Conservation (phyloP, 2,113 vertebrate genomes). For the Suncus etruscus region DNA sequence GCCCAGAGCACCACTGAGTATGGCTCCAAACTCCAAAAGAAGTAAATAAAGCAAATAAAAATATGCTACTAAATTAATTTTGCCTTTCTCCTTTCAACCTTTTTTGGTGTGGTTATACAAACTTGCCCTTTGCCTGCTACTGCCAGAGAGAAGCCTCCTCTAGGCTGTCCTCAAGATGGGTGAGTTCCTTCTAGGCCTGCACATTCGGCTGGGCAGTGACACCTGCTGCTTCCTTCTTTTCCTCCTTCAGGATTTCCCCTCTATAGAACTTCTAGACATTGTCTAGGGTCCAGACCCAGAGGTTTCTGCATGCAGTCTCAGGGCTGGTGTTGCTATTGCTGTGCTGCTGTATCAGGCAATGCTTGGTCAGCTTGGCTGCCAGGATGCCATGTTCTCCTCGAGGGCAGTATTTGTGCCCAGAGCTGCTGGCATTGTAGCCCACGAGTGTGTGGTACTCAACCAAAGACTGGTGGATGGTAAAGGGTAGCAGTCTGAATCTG, state of each 20-base stretch:
- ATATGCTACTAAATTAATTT: background rate
- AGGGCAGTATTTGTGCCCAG: background rate
- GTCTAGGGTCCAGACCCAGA: background rate
- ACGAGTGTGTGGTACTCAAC: background rate
- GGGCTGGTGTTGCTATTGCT: fast-evolving
- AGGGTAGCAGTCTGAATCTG: background rate
- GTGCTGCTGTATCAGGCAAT: fast-evolving
- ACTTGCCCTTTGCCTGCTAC: background rate
- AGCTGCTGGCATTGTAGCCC: background rate
- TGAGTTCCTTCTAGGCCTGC: background rate
- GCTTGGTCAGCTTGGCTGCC: background rate
- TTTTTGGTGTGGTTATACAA: background rate
- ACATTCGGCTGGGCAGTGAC: no score
- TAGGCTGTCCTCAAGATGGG: fast-evolving
- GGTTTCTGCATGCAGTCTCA: background rate
- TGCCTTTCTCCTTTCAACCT: background rate
- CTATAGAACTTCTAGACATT: fast-evolving
- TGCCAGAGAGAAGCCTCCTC: fast-evolving
- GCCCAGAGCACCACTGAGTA: no score
- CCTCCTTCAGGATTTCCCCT: background rate
- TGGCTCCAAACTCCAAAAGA: no score
- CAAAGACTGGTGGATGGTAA: fast-evolving
- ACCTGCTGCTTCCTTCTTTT: background rate
- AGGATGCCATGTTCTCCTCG: background rate
- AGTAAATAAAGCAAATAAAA: no score